Evolutionary conservation across 2,113 vertebrate genomes (phyloP).

Genomic region (Pterocles gutturalis): DNA sequence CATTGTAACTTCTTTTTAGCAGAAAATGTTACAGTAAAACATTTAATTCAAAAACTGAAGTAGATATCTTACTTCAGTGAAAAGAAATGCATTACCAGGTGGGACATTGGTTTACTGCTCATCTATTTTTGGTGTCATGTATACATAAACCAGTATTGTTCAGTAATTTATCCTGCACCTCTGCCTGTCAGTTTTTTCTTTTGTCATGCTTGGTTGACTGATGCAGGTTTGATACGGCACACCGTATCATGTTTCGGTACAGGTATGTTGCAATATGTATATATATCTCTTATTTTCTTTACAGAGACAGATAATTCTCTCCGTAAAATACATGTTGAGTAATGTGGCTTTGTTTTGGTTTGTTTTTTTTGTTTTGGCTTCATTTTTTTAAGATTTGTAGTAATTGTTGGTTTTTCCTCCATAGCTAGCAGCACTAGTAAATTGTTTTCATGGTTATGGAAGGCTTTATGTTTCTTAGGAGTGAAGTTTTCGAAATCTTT

Average conservation of each 20-base stretch:
- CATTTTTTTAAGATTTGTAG: neutral
- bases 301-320: conserved; percentile 25
- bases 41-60: neutral
- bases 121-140: conserved; percentile 49
- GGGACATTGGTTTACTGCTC: conserved; percentile 48
- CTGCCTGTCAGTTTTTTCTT: conserved; percentile 3
- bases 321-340: neutral
- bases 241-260: conserved; percentile 19
- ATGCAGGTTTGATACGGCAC: neutral
- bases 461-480: conserved; percentile 37
- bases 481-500: conserved; percentile 1
- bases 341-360: neutral
- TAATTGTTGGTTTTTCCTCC: conserved; percentile 27
- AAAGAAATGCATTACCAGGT: conserved; percentile 68
- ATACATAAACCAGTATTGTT: conserved; percentile 25
- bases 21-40: neutral
- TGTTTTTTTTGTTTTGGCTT: too few species aligned
- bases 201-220: conserved; percentile 16
- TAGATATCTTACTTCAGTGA: neutral
- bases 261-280: conserved; percentile 15
- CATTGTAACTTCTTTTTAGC: neutral
- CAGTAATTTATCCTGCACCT: neutral
- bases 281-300: neutral
- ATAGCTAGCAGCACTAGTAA: conserved; percentile 27
- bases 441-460: conserved; percentile 2